phyloP scores from a whole-genome alignment of 1,140 invertebrate species.

The Dysdera silvatica region DNA sequence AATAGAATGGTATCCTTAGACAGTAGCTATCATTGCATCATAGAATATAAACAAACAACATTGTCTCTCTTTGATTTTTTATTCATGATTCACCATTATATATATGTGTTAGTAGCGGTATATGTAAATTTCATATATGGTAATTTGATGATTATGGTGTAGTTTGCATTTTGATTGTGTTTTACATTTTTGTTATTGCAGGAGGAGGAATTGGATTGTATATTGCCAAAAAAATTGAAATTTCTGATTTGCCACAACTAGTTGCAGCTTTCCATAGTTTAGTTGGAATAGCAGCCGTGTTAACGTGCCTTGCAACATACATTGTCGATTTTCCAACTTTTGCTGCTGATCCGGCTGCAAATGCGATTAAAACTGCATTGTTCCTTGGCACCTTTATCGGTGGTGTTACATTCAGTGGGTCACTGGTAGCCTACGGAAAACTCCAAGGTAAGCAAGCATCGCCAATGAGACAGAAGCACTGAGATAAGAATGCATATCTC shows the following conservation, averaged over 20 bases:
- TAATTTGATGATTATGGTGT: no score
- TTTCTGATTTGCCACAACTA: slow-evolving; percentile 80
- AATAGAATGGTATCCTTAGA: no score
- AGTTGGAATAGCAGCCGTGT: slow-evolving; percentile 75
- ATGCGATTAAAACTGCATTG: slow-evolving; percentile 75
- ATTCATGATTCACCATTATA: no score
- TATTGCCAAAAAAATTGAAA: slow-evolving; percentile 74
- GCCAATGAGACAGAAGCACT: no score
- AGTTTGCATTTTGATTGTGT: not conserved
- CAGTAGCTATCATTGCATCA: no score
- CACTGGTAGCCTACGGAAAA: slow-evolving; percentile 83
- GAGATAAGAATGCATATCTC: no score
- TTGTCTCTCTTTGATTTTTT: no score
- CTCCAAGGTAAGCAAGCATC: slow-evolving; percentile 57
- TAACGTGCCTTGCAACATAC: slow-evolving; percentile 76
- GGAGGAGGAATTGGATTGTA: slow-evolving; percentile 57
- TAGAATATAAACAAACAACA: no score
- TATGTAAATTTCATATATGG: no score
- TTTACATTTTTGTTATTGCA: not conserved
- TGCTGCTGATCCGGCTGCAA: slow-evolving; percentile 71
- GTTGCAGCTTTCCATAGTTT: slow-evolving; percentile 84
- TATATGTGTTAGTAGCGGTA: no score
- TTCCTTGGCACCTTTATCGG: slow-evolving; percentile 86
- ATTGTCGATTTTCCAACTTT: slow-evolving; percentile 74
- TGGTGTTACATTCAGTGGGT: slow-evolving; percentile 81